phyloP scores from a whole-genome alignment of 1,140 invertebrate genomes.

The Aphaenogaster ashmeadi region DNA sequence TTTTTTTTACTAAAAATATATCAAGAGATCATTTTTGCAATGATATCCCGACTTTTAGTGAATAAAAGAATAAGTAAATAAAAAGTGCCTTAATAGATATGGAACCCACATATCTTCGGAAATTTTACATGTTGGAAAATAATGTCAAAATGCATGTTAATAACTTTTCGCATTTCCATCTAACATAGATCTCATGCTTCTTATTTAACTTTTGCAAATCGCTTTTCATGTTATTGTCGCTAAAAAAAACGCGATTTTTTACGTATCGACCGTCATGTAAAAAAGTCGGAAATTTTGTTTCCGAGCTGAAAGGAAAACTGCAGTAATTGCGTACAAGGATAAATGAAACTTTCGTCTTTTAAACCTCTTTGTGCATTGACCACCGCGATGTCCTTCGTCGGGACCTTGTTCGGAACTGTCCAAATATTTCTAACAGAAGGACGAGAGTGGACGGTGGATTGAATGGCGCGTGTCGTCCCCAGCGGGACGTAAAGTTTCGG shows the following conservation, averaged over 20 bases:
- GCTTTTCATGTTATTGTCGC: background rate
- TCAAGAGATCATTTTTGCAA: background rate
- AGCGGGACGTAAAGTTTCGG: slow-evolving; percentile 61
- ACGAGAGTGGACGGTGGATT: slow-evolving; percentile 39
- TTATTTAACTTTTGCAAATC: background rate
- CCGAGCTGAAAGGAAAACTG: background rate
- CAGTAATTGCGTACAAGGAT: slow-evolving; percentile 4
- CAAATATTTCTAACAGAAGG: slow-evolving; percentile 49
- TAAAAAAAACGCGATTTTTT: background rate
- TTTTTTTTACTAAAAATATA: background rate
- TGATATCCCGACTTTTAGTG: background rate
- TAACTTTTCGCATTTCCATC: background rate
- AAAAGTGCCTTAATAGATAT: background rate
- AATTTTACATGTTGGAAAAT: background rate
- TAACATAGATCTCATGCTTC: background rate
- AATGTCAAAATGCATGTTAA: background rate
- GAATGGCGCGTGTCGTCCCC: slow-evolving; percentile 69
- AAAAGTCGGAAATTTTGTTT: background rate
- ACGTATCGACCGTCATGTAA: background rate
- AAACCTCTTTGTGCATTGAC: slow-evolving; percentile 10
- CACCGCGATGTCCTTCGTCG: slow-evolving; percentile 23
- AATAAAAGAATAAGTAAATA: background rate
- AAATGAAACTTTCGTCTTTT: background rate
- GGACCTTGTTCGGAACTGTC: slow-evolving; percentile 18
- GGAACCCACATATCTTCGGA: background rate